phyloP scores from a whole-genome alignment of 1,140 invertebrate species.

The Saccostrea echinata region DNA sequence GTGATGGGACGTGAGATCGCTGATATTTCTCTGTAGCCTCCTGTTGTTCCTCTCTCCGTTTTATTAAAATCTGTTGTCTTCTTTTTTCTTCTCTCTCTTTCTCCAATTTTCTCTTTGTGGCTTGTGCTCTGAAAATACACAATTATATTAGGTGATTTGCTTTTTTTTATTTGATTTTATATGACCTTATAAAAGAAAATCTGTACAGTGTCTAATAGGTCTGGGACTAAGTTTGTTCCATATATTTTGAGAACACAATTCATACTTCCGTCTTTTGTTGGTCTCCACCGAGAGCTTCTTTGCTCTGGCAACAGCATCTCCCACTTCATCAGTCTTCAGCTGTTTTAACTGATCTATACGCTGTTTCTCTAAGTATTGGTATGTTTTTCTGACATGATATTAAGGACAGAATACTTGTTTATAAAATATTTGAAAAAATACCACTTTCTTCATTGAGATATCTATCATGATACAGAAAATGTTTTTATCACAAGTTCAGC shows the following conservation, averaged over 20 bases:
- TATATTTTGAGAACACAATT: too few species aligned
- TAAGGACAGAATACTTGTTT: not conserved
- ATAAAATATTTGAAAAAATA: conserved; percentile 24
- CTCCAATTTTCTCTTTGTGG: conserved; percentile 70
- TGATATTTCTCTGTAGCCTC: conserved; percentile 76
- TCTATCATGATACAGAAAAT: too few species aligned
- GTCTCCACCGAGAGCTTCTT: conserved; percentile 70
- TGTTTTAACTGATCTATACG: conserved; percentile 63
- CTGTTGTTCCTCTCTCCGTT: conserved; percentile 68
- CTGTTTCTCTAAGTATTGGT: conserved; percentile 63
- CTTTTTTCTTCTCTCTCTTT: conserved; percentile 72
- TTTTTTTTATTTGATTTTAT: too few species aligned
- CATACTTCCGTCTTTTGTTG: conserved; percentile 73
- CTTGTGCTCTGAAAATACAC: conserved; percentile 63
- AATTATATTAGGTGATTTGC: too few species aligned
- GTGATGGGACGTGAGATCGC: conserved; percentile 59
- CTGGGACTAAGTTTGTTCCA: too few species aligned
- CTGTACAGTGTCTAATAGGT: too few species aligned
- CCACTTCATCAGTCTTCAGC: conserved; percentile 45
- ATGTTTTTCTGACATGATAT: conserved; percentile 63
- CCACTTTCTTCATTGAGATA: not conserved
- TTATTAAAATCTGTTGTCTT: conserved; percentile 70
- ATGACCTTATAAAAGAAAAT: too few species aligned
- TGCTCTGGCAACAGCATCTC: conserved; percentile 64
- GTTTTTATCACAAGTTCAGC: too few species aligned